These are phyloP conservation scores for Rhinophrynus dorsalis DNA, from an alignment of 2,797 vertebrate species.

Conservation along the genomic window DNA sequence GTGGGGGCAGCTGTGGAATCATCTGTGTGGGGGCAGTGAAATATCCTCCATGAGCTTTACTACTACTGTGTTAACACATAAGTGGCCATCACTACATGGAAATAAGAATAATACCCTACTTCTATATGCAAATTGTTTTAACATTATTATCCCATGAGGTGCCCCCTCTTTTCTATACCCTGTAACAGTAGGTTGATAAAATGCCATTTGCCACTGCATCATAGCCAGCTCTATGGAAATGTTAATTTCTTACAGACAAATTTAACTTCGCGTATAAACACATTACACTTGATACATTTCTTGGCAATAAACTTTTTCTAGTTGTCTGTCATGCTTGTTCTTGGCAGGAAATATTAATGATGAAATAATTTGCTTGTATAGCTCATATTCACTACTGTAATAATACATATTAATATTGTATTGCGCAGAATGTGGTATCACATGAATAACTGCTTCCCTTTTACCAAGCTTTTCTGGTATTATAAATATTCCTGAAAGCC, in stretches of 20 bases:
- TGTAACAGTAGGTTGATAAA: not conserved
- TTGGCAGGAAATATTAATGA: conserved; percentile 12
- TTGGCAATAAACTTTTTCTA: conserved; percentile 11
- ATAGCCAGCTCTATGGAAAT: not conserved
- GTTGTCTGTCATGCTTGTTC: not conserved
- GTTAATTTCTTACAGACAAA: not conserved
- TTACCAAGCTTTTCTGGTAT: not conserved
- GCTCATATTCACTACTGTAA: conserved; percentile 3
- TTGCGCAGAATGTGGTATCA: not conserved
- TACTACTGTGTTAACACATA: too few species aligned
- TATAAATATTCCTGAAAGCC: too few species aligned
- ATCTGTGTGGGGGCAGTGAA: too few species aligned
- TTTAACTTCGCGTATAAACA: conserved; percentile 6
- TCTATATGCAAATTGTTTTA: too few species aligned
- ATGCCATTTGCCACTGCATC: not conserved
- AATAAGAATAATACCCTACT: too few species aligned
- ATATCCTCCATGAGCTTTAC: too few species aligned
- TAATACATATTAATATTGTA: conserved; percentile 12
- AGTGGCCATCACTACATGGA: too few species aligned
- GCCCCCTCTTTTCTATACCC: too few species aligned
- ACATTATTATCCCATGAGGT: too few species aligned
- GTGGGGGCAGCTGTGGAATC: too few species aligned
- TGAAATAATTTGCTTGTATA: conserved; percentile 6
- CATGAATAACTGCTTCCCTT: not conserved
- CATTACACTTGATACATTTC: conserved; percentile 2